These are phyloP conservation scores for Panorpa germanica DNA, from an alignment of 2,888 invertebrate genomes.

Conservation along the genomic window DNA sequence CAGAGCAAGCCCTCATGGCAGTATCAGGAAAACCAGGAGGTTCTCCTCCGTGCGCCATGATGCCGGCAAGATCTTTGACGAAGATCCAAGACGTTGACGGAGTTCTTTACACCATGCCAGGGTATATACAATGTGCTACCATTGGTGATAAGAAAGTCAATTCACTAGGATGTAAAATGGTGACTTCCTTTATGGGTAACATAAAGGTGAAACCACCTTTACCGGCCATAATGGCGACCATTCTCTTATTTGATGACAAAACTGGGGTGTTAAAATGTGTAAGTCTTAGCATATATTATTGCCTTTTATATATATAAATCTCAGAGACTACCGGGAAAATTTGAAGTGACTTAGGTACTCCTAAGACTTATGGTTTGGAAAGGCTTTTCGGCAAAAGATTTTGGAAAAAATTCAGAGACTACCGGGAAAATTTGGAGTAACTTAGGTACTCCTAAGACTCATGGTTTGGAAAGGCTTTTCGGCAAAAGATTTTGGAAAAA, in stretches of 20 bases:
- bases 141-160: constrained; percentile 13
- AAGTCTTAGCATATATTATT: no score
- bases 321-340: no score
- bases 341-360: no score
- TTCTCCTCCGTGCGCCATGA: constrained; percentile 8
- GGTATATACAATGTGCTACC: constrained; percentile 23
- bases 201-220: constrained; percentile 17
- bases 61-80: constrained; percentile 19
- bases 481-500: no score
- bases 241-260: constrained; percentile 23
- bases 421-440: no score
- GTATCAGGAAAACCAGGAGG: constrained; percentile 14
- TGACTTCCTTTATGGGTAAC: constrained; percentile 25
- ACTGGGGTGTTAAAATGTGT: constrained; percentile 26
- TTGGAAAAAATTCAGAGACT: no score
- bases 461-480: no score
- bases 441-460: no score
- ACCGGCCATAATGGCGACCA: constrained; percentile 25
- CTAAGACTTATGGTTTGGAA: no score
- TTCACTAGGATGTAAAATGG: constrained; percentile 28
- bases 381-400: no score
- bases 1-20: constrained; percentile 22
- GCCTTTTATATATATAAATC: no score
- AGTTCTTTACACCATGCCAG: constrained; percentile 26
- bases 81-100: constrained; percentile 14